A percentile compares a stretch with the other conserved stretches of the same genome.
phyloP scores from a whole-genome alignment of 2,888 invertebrate genomes.

The Platycnemis pennipes region DNA sequence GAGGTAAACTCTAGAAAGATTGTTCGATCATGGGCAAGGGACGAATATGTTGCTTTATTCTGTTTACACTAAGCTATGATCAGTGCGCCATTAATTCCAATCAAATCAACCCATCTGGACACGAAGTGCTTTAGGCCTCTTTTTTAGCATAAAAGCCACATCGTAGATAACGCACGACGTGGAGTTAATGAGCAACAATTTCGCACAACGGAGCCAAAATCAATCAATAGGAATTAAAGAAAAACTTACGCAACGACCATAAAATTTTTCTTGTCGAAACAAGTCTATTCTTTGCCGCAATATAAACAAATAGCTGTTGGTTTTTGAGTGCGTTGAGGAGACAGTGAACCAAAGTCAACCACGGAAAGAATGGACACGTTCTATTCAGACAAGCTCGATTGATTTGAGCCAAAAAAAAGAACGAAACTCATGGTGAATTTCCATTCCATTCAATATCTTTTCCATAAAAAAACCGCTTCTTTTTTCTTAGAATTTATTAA shows the following conservation, averaged over 20 bases:
- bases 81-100: background rate
- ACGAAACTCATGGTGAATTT: background rate
- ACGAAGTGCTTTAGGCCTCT: background rate
- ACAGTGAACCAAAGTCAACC: background rate
- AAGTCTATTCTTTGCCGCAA: conserved; percentile 28
- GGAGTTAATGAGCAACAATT: background rate
- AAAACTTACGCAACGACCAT: background rate
- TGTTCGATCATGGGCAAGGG: background rate
- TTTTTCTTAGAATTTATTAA: conserved; percentile 35
- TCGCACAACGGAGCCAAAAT: background rate
- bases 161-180: background rate
- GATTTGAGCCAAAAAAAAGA: background rate
- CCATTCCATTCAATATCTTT: conserved; percentile 44
- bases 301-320: background rate
- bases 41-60: background rate
- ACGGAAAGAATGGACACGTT: background rate
- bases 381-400: background rate
- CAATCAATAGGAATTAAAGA: background rate
- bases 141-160: background rate
- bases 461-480: conserved; percentile 58
- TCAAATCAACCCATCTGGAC: background rate
- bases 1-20: no score
- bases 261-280: background rate
- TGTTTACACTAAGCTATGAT: background rate
- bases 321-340: background rate